Conservation (phyloP, 2,888 invertebrate species). For the Pseudococcus viburni region DNA sequence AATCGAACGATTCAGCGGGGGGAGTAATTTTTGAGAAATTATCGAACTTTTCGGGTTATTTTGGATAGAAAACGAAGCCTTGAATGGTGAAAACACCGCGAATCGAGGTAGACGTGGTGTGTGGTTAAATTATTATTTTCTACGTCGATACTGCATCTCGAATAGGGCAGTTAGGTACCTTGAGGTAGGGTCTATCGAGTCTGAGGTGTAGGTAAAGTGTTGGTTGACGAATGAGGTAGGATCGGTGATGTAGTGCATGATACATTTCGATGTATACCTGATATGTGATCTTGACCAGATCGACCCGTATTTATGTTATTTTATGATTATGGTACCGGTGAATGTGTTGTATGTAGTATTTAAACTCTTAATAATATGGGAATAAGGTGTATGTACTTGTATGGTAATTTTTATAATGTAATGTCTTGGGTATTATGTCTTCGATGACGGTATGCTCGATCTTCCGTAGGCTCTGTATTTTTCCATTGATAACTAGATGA, state of each 20-base stretch:
- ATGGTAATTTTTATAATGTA: neutral
- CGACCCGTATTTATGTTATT: neutral
- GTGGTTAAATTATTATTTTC: conserved; percentile 14
- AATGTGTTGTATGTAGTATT: conserved; percentile 17
- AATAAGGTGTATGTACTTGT: conserved; percentile 10
- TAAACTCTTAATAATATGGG: conserved; percentile 1
- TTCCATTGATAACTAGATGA: neutral
- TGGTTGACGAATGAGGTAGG: neutral
- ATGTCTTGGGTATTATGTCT: neutral
- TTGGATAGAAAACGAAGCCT: neutral
- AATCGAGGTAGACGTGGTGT: neutral
- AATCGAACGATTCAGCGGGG: neutral
- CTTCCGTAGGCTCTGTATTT: conserved; percentile 13
- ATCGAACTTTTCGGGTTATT: neutral
- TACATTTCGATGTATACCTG: neutral
- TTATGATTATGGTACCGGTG: neutral
- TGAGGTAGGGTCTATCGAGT: neutral
- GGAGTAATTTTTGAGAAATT: neutral
- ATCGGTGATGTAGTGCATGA: conserved; percentile 25
- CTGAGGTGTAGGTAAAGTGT: too few relatives aligned
- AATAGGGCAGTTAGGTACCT: neutral
- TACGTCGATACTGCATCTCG: neutral
- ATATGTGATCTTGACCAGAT: neutral
- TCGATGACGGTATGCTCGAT: neutral
- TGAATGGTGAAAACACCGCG: conserved; percentile 5